Evolutionary conservation across 2,797 vertebrate genomes (phyloP).

Genomic region (Chaenodraco wilsoni): DNA sequence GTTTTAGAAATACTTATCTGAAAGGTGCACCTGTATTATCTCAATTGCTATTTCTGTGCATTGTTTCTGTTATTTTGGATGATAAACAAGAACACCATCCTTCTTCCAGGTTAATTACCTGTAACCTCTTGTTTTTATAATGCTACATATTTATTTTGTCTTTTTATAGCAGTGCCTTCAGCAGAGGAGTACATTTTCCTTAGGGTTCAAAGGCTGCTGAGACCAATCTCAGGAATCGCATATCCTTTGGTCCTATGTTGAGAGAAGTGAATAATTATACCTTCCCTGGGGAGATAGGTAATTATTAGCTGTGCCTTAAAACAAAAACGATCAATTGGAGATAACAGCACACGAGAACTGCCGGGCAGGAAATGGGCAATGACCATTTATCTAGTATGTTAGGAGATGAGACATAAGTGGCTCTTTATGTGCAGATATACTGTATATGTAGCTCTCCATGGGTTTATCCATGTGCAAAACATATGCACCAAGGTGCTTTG

Average conservation of each 20-base stretch:
- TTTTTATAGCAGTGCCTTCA: conserved; percentile 61
- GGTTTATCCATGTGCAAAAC: conserved; percentile 4
- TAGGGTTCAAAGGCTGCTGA: conserved; percentile 38
- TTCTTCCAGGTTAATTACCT: conserved; percentile 49
- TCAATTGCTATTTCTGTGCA: conserved; percentile 19
- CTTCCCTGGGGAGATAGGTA: conserved; percentile 67
- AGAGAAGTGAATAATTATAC: conserved; percentile 71
- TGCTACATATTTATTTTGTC: conserved; percentile 21
- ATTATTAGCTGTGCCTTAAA: conserved; percentile 64
- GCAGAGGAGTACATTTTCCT: conserved; percentile 49
- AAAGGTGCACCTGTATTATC: conserved; percentile 27
- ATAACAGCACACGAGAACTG: conserved; percentile 42
- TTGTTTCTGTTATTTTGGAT: conserved; percentile 27
- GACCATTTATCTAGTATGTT: conserved; percentile 48
- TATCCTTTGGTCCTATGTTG: conserved; percentile 74
- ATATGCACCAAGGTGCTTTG: neutral
- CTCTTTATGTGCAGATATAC: conserved; percentile 18
- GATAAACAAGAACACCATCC: conserved; percentile 30
- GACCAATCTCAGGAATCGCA: conserved; percentile 68
- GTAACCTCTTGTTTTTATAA: conserved; percentile 45
- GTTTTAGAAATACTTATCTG: conserved; percentile 33
- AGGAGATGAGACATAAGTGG: conserved; percentile 20
- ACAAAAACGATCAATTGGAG: conserved; percentile 58
- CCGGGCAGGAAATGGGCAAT: conserved; percentile 62
- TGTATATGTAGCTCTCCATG: conserved; percentile 1